Evolutionary conservation across 35 echinoderm and acorn worm species (phyloP).

Genomic region (Lytechinus pictus): DNA sequence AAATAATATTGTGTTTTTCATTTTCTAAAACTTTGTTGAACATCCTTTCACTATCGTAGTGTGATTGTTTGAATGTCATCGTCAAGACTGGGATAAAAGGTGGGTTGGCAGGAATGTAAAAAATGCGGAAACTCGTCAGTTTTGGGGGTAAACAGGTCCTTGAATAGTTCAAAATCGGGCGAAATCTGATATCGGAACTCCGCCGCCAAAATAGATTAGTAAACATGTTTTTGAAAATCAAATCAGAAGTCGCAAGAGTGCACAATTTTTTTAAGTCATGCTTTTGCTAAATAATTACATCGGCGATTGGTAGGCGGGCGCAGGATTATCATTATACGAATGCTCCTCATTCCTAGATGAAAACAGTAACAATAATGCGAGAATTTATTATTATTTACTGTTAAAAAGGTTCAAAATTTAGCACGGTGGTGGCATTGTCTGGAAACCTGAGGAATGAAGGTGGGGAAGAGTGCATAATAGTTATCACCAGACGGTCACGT

Average conservation of each 20-base stretch:
- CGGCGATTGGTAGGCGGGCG: neutral
- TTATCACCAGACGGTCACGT: neutral
- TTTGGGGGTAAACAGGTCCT: neutral
- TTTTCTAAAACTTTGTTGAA: neutral
- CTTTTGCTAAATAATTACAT: neutral
- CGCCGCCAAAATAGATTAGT: conserved; percentile 17
- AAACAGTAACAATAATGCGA: neutral
- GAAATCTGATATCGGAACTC: neutral
- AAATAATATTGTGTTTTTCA: too few relatives aligned
- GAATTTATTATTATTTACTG: neutral
- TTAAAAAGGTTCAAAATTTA: neutral
- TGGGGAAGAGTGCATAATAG: neutral
- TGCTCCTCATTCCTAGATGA: neutral
- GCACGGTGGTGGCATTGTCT: neutral
- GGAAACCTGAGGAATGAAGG: neutral
- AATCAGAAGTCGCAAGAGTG: neutral
- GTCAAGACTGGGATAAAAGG: neutral
- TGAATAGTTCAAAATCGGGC: neutral
- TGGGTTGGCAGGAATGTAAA: neutral
- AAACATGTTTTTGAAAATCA: conserved; percentile 7
- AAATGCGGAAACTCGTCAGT: neutral
- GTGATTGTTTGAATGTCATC: neutral
- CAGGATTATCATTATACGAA: neutral
- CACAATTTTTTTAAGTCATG: neutral
- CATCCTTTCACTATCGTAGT: neutral